A percentile compares a stretch with the other conserved stretches of the same genome.
These are phyloP conservation scores for Myiagra hebetior DNA, from an alignment of 2,113 vertebrate species.

Conservation along the genomic window DNA sequence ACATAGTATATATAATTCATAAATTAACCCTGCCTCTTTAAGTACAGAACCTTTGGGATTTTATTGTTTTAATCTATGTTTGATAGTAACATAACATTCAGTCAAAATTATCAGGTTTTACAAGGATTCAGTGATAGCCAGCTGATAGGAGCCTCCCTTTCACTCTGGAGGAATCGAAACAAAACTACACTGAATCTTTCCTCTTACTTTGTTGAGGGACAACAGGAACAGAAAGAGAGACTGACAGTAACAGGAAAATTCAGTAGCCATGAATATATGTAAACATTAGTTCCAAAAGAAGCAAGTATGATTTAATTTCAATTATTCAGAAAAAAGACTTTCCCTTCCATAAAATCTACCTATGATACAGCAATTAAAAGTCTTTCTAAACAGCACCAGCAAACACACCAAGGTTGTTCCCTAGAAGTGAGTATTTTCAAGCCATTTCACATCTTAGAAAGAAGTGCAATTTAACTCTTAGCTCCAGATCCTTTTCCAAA, in stretches of 20 bases:
- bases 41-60: neutral
- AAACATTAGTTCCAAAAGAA: neutral
- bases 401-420: neutral
- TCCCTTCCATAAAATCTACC: neutral
- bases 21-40: neutral
- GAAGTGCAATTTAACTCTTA: neutral
- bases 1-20: neutral
- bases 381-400: neutral
- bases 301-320: neutral
- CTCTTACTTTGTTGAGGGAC: neutral
- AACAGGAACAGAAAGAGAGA: neutral
- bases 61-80: neutral
- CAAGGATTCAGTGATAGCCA: neutral
- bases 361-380: neutral
- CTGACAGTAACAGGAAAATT: neutral
- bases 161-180: neutral
- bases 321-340: neutral
- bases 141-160: neutral
- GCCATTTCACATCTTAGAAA: neutral
- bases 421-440: neutral
- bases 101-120: neutral
- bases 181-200: neutral
- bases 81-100: neutral
- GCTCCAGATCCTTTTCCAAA: neutral
- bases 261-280: neutral